A percentile compares a stretch with the other conserved stretches of the same genome.
phyloP scores from a whole-genome alignment of 2,113 vertebrate genomes.

The Pseudorasbora parva region DNA sequence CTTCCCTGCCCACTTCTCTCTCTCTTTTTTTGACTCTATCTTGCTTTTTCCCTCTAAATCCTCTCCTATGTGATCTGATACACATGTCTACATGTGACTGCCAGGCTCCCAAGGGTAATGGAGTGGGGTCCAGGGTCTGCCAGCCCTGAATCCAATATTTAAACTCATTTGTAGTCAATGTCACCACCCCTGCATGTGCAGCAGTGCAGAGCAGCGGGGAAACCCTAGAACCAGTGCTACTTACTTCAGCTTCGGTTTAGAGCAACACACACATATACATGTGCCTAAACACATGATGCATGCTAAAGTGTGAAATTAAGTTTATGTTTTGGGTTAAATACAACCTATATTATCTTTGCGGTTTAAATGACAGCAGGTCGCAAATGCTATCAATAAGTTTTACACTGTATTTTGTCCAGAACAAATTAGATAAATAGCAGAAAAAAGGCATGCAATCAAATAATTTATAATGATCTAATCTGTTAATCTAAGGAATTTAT shows the following conservation, averaged over 20 bases:
- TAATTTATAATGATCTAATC: no score
- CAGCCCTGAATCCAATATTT: conserved; percentile 53
- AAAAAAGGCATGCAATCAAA: background rate
- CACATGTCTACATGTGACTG: conserved; percentile 42
- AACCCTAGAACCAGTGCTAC: conserved; percentile 22
- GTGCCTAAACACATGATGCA: background rate
- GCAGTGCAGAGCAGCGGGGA: conserved; percentile 44
- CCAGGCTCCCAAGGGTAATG: conserved; percentile 45
- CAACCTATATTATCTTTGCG: background rate
- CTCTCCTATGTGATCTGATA: conserved; percentile 44
- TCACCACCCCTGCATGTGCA: conserved; percentile 46
- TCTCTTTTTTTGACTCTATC: conserved; percentile 1
- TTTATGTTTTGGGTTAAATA: background rate
- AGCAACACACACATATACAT: conserved; percentile 5
- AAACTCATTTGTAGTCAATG: conserved; percentile 61
- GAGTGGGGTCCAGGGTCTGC: conserved; percentile 29
- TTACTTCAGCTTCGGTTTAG: conserved; percentile 29
- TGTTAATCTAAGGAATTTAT: background rate
- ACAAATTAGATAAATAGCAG: background rate
- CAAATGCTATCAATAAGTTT: background rate
- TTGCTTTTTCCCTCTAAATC: conserved; percentile 13
- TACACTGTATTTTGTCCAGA: background rate
- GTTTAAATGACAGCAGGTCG: background rate
- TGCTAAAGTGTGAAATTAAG: background rate
- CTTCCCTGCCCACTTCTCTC: conserved; percentile 9